Conservation (phyloP, 2,888 invertebrate species). For the Drosophila prolongata region DNA sequence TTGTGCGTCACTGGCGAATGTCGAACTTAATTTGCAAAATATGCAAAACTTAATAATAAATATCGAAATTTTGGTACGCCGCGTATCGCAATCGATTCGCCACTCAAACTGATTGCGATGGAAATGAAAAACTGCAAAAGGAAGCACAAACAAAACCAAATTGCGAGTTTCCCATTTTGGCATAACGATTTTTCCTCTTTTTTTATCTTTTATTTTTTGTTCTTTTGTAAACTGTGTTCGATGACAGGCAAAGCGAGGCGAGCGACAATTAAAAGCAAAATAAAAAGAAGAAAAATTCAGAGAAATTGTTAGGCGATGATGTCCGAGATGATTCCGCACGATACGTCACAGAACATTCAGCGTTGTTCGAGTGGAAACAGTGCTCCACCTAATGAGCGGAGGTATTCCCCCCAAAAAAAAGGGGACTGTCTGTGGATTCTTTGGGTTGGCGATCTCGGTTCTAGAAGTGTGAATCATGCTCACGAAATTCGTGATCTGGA, state of each 20-base stretch:
- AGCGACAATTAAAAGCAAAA: slow-evolving; percentile 71
- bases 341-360: slow-evolving; percentile 82
- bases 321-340: slow-evolving; percentile 57
- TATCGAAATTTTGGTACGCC: slow-evolving; percentile 14
- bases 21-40: slow-evolving; percentile 47
- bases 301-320: slow-evolving; percentile 54
- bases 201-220: not conserved
- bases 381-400: slow-evolving; percentile 53
- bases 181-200: slow-evolving; percentile 30
- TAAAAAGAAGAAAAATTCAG: slow-evolving; percentile 36
- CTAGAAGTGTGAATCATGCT: slow-evolving; percentile 25
- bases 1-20: slow-evolving; percentile 47
- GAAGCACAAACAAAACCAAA: slow-evolving; percentile 45
- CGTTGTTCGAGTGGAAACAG: slow-evolving; percentile 78
- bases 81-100: slow-evolving; percentile 22
- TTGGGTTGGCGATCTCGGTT: slow-evolving; percentile 1
- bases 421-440: slow-evolving; percentile 4
- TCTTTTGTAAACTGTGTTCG: slow-evolving; percentile 38
- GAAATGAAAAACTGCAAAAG: slow-evolving; percentile 28
- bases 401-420: slow-evolving; percentile 5
- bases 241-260: slow-evolving; percentile 71
- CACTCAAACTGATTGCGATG: slow-evolving; percentile 20
- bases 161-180: slow-evolving; percentile 43
- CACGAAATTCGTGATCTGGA: slow-evolving; percentile 15
- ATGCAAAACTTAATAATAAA: slow-evolving; percentile 42